A percentile compares a stretch with the other conserved stretches of the same genome.
These are phyloP conservation scores for Meganola albula DNA, from an alignment of 2,888 invertebrate species.

Conservation along the genomic window DNA sequence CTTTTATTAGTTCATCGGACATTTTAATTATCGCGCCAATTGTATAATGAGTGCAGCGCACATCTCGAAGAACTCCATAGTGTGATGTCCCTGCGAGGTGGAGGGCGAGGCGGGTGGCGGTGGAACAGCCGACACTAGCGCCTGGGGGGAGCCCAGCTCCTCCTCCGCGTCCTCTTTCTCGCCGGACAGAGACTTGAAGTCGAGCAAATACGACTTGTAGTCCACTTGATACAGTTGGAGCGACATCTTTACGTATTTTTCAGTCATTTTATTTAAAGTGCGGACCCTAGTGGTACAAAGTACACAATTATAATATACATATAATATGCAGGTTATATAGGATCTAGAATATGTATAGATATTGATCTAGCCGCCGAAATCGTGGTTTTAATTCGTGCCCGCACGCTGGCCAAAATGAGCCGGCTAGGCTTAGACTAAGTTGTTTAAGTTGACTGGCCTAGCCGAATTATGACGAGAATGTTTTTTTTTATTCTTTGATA, in stretches of 20 bases:
- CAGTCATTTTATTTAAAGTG: constrained; percentile 90
- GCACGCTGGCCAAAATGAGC: no score
- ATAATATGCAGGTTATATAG: no score
- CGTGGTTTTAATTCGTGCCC: no score
- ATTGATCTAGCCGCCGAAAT: no score
- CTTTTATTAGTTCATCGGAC: no score
- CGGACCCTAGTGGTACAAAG: constrained; percentile 93
- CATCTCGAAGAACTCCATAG: constrained; percentile 99
- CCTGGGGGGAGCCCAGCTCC: constrained; percentile 37
- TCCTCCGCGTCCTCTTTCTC: constrained; percentile 80
- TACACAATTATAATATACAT: no score
- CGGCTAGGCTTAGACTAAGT: not conserved
- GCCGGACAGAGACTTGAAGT: constrained; percentile 96
- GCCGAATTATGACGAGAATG: no score
- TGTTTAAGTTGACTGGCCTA: not conserved
- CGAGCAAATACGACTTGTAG: constrained; percentile 96
- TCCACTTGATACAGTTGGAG: constrained; percentile 99
- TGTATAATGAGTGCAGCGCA: constrained; percentile 99
- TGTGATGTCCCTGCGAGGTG: constrained; percentile 87
- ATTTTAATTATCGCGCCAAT: constrained; percentile 86
- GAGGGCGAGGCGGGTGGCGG: constrained; percentile 40
- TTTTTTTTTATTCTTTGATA: no score
- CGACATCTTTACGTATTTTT: constrained; percentile 96
- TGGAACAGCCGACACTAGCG: constrained; percentile 31
- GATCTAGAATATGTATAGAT: no score